A percentile compares a stretch with the other conserved stretches of the same genome.
phyloP scores from a whole-genome alignment of 2,888 invertebrate species.

The Molorchus minor region DNA sequence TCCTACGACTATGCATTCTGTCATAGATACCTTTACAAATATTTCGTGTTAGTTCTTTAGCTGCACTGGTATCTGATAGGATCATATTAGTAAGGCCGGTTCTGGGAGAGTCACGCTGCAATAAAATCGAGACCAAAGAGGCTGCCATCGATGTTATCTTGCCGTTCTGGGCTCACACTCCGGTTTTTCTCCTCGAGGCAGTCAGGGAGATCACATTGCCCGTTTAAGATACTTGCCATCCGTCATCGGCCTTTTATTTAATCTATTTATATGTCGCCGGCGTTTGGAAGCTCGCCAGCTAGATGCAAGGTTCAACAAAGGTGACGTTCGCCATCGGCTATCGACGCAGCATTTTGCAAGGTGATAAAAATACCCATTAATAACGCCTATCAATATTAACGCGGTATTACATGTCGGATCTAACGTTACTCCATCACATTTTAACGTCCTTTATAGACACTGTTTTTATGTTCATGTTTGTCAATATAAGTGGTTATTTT shows the following conservation, averaged over 20 bases:
- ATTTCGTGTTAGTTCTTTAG: too few relatives aligned
- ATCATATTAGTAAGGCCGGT: too few relatives aligned
- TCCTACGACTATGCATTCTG: too few relatives aligned
- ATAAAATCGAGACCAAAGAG: conserved; percentile 2
- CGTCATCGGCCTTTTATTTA: conserved; percentile 48
- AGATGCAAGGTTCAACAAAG: conserved; percentile 34
- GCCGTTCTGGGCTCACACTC: conserved; percentile 4
- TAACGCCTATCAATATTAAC: too few relatives aligned
- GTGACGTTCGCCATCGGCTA: background rate
- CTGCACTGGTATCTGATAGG: too few relatives aligned
- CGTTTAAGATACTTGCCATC: conserved; percentile 32
- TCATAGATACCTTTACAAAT: too few relatives aligned
- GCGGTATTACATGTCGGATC: too few relatives aligned
- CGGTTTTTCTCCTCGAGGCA: conserved; percentile 8
- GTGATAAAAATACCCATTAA: background rate
- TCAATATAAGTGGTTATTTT: too few relatives aligned
- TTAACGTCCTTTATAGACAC: too few relatives aligned
- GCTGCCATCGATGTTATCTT: conserved; percentile 4
- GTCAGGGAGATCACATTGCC: conserved; percentile 30
- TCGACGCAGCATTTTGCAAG: background rate
- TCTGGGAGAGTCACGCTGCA: background rate
- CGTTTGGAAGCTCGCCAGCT: conserved; percentile 49
- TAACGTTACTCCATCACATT: too few relatives aligned
- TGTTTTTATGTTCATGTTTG: too few relatives aligned
- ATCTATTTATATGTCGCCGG: conserved; percentile 45